Evolutionary conservation across 2,888 invertebrate genomes (phyloP).

Genomic region (Stenichneumon culpator): DNA sequence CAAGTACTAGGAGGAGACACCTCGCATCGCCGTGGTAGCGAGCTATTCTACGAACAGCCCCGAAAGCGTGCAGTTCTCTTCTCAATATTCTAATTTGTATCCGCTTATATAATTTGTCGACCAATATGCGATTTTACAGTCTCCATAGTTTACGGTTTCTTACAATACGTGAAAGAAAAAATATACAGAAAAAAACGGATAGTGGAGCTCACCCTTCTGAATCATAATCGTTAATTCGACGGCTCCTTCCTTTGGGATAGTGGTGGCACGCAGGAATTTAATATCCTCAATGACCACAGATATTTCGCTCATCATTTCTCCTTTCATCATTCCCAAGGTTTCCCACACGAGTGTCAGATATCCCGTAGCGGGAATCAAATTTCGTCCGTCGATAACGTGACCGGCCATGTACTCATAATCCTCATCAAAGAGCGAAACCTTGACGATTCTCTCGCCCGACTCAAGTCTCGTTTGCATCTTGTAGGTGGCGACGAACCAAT

Average conservation of each 20-base stretch:
- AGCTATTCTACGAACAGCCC: no score
- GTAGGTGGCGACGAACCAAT: conserved; percentile 91
- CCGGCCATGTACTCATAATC: conserved; percentile 91
- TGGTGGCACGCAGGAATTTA: conserved; percentile 93
- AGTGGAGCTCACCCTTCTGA: conserved; percentile 86
- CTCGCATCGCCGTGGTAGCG: no score
- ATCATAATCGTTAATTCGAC: conserved; percentile 87
- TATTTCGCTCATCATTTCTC: conserved; percentile 89
- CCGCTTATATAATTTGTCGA: no score
- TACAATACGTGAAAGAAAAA: background rate
- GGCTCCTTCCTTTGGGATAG: conserved; percentile 89
- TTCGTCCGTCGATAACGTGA: conserved; percentile 94
- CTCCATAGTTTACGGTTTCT: no score
- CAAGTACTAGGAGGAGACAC: no score
- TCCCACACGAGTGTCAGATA: conserved; percentile 93
- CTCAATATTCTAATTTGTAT: no score
- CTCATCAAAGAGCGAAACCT: conserved; percentile 88
- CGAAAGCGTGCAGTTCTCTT: no score
- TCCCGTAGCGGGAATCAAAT: conserved; percentile 94
- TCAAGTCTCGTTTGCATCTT: conserved; percentile 89
- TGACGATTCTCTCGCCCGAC: conserved; percentile 89
- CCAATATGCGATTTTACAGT: no score
- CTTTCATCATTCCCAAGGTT: conserved; percentile 90
- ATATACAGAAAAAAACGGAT: background rate
- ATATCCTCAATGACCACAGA: conserved; percentile 95